These are phyloP conservation scores for Premnoplex brunnescens DNA, from an alignment of 2,797 vertebrate genomes.

Conservation along the genomic window DNA sequence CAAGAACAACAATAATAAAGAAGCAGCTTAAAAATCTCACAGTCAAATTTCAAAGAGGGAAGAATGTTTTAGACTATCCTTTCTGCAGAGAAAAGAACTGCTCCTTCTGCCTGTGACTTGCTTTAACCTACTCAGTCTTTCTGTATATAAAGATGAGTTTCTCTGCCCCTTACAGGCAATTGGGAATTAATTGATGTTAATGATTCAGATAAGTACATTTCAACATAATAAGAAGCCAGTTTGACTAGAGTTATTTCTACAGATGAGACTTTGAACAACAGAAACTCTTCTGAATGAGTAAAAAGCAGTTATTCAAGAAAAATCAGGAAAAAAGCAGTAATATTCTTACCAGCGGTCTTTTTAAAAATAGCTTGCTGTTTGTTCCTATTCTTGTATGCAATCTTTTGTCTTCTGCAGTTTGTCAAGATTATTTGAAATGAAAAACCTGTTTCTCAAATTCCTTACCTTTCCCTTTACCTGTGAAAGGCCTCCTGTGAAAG, in stretches of 20 bases:
- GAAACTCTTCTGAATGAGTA: not conserved
- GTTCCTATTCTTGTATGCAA: not conserved
- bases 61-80: not conserved
- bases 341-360: not conserved
- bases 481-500: not conserved
- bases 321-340: not conserved
- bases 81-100: not conserved
- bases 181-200: not conserved
- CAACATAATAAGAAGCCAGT: not conserved
- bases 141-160: not conserved
- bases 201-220: not conserved
- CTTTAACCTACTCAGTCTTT: not conserved
- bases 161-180: not conserved
- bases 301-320: not conserved
- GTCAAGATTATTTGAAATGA: not conserved
- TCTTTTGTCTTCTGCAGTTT: not conserved
- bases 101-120: not conserved
- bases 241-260: not conserved
- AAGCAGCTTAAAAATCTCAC: not conserved
- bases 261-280: not conserved
- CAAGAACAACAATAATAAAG: too few species aligned
- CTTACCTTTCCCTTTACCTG: not conserved
- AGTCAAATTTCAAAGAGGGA: not conserved
- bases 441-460: not conserved
- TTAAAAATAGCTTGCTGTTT: not conserved